These are phyloP conservation scores for Mormyrus hasselquistii DNA, from an alignment of 2,797 vertebrate species.

Conservation along the genomic window DNA sequence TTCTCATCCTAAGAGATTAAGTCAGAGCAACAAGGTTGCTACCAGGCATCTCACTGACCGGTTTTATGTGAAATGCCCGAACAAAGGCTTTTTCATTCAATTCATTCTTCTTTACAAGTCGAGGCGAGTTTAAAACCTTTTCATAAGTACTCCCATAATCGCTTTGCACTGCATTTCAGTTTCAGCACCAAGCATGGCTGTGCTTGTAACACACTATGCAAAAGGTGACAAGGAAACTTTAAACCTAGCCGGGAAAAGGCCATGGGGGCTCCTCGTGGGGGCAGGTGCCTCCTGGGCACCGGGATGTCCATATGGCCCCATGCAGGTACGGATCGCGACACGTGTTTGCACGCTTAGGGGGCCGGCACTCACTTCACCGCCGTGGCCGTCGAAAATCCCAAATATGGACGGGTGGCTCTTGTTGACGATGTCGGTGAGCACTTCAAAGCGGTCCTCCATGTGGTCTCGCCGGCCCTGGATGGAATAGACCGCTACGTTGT, in stretches of 20 bases:
- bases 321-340: neutral
- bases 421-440: conserved; percentile 86
- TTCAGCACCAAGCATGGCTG: neutral
- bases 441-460: conserved; percentile 97
- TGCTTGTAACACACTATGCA: neutral
- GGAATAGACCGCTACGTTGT: conserved; percentile 94
- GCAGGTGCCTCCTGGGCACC: neutral
- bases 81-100: conserved; percentile 4
- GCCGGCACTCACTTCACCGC: conserved; percentile 86
- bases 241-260: neutral
- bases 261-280: neutral
- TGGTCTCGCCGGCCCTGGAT: conserved; percentile 96
- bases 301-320: neutral
- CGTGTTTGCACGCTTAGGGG: neutral
- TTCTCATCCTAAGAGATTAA: neutral
- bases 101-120: neutral
- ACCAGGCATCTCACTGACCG: neutral
- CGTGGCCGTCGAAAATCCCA: conserved; percentile 95
- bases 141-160: neutral
- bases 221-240: neutral
- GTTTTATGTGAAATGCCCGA: neutral
- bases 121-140: neutral
- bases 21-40: neutral
- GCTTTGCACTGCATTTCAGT: neutral
- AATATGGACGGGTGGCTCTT: conserved; percentile 96